A percentile compares a stretch with the other conserved stretches of the same genome.
Conservation (phyloP, 2,797 vertebrate genomes). For the Pipistrellus pipistrellus region DNA sequence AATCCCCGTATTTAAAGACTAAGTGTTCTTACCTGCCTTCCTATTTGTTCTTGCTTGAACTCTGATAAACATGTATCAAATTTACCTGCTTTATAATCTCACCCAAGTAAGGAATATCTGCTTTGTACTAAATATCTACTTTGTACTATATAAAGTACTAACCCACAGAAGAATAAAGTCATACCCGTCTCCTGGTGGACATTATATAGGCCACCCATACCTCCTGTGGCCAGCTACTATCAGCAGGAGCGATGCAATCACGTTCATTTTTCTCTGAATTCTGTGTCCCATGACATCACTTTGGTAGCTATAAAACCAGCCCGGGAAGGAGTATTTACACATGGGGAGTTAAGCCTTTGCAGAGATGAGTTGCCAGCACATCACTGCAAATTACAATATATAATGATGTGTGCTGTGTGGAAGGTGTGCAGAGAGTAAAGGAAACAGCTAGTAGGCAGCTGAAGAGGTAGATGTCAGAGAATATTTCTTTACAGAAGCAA, state of each 20-base stretch:
- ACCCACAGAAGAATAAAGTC: not conserved
- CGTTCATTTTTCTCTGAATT: not conserved
- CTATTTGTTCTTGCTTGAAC: not conserved
- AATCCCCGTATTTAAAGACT: not conserved
- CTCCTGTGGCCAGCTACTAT: rapidly evolving
- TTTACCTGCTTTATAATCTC: not conserved
- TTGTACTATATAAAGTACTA: not conserved
- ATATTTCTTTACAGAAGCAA: not conserved
- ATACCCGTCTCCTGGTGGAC: not conserved
- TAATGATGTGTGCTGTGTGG: not conserved
- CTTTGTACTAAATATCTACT: not conserved
- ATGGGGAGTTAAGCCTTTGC: not conserved
- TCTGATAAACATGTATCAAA: not conserved
- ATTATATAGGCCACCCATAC: not conserved
- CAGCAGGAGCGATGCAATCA: not conserved
- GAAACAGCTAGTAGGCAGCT: rapidly evolving
- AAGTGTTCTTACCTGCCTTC: not conserved
- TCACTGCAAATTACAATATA: not conserved
- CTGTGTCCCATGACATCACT: not conserved
- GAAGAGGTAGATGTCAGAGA: not conserved
- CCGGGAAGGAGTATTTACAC: rapidly evolving
- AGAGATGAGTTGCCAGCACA: not conserved
- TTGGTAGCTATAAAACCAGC: not conserved
- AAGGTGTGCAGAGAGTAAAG: not conserved
- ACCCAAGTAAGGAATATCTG: not conserved